Evolutionary conservation across 1,140 invertebrate genomes (phyloP), one percentile per base, ranked within the genome.

Genomic region (Microvelia longipes): DNA sequence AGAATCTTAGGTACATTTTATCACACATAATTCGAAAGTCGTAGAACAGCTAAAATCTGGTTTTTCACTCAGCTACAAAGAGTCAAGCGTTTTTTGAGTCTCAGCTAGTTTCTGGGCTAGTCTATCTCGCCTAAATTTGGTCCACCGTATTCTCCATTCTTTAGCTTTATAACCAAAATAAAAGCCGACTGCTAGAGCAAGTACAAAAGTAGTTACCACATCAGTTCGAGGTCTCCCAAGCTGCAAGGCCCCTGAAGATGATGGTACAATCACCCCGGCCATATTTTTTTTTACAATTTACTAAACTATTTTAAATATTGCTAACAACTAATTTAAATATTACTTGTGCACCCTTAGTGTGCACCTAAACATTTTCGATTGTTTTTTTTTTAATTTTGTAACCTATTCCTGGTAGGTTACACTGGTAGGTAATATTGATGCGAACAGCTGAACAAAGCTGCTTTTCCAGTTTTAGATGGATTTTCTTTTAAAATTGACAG

Each of bases 81-180:
- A 35, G 27, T 74, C 71, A 1, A 74, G 67, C 28, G 70, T 63
- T 71, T 72, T 73, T 28, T 73, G 72, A 25, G 73, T 68, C 24
- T 73, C 72, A 25, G 61, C 68, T n/a, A 74, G 35, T 72, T 74
- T 71, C 29, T 62, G 28, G 13, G 70, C 64, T 2, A 74, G 70
- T 63, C 70, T 69, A 29, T 74, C 74, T 62, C 74, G 62, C 68
- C 73, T 72, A 28, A 71, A 72, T 71, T 69, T 71, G 27, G 68
- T 35, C 73, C 71, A 73, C 29, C 67, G 68, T 29, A 74, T 72
- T 35, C 74, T 69, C 66, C 69, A 73, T 70, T 74, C 74, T 70
- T 74, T 74, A 0, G 71, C 70, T 69, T 74, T 74, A 50, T 74
- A 74, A 61, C 74, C 74, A 19, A 69, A 26, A 19, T 71, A 15